Evolutionary conservation across 2,888 invertebrate genomes (phyloP), one percentile per base, ranked within the genome.

Genomic region (Candidula unifasciata): DNA sequence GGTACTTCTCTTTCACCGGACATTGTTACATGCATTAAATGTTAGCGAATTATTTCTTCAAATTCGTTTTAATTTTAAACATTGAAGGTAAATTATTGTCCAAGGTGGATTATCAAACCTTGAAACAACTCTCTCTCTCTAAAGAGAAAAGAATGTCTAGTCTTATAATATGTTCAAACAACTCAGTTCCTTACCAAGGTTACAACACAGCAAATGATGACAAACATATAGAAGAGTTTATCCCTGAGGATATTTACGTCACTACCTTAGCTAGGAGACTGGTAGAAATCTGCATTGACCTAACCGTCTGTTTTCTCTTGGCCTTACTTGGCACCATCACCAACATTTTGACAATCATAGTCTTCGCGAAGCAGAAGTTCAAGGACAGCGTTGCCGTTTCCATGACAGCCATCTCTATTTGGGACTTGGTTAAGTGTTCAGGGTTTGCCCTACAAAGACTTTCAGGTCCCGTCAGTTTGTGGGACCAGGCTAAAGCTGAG

Each of bases 361-460:
- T 81, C 54, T 81, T 71, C 60, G 73, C 37, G 21, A 81, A 81
- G 44, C 35, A 30, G 73, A 71, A 24, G 27, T 24, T 60, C 60
- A 60, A 60, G 60, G 60, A 60, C 18, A 60, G 60, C 60, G 60
- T 60, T 21, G 60, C 60, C 21, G 37, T 81, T 13, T 81, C 81
- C 73, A 81, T 81, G 81, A 81, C 81, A 54, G 44, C 73, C 37
- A 73, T 81, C 30, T 33, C 81, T 2, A 8, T 81, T 2, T 81
- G 81, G 81, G 81, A 81, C 52, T n/a, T 81, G 24, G 30, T 73
- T n/a, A 74, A 76, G 18, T 74, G 74, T 66, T n/a, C 76, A 21
- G 74, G 37, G 3, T 74, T 64, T 10, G 60, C 74, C 18, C 6
- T 64, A 44, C 57, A 82, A n/a, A 57, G 82, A 27, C 16, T 82